Base-by-base conservation (phyloP, 1,140 invertebrate species). In the Penaeus japonicus region DNA sequence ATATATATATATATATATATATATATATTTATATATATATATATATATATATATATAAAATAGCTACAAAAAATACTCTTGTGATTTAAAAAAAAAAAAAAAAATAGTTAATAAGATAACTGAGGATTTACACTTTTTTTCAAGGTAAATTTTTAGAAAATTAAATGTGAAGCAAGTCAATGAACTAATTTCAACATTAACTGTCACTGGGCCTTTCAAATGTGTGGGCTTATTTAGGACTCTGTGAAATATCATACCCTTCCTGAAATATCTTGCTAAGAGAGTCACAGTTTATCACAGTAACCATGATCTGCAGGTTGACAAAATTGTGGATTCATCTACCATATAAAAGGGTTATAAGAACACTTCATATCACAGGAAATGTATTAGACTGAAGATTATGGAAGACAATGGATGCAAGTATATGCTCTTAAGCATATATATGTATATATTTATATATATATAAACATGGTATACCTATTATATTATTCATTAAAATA, bases 231-330 rank as follows among this genome's bases (percentile, higher is more conserved):
- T 4, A 79, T 79, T 24, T 27, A 22, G 77, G 77, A 53, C n/a
- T 79, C 77, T 53, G 39, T 53, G n/a, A 53, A 53, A 53, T 79
- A 79, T 79, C 77, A 79, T 79, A 79, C 77, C 77, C 77, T 79
- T 79, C 54, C 77, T 79, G 30, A 53, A 53, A 79, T 79, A 79
- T 53, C 77, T 17, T 79, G 77, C 77, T 53, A 79, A 77, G 54
- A 79, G 54, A n/a, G 39, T 79, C 77, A 79, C 77, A 79, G 77
- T 53, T 53, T 79, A 79, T 39, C 27, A 22, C 54, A 79, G 77
- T 47, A 79, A 79, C 39, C 54, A 27, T 24, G 54, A 22, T 53
- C 77, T 79, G 5, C 18, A 24, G 32, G 35, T 39, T 79, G 35
- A 53, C 27, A 79, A 53, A 53, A 24, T 79, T 79, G 39, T 79